A percentile compares a stretch with the other conserved stretches of the same genome.
These are phyloP conservation scores for Trochalopteron elliotii DNA, from an alignment of 2,113 vertebrate species.

Conservation along the genomic window DNA sequence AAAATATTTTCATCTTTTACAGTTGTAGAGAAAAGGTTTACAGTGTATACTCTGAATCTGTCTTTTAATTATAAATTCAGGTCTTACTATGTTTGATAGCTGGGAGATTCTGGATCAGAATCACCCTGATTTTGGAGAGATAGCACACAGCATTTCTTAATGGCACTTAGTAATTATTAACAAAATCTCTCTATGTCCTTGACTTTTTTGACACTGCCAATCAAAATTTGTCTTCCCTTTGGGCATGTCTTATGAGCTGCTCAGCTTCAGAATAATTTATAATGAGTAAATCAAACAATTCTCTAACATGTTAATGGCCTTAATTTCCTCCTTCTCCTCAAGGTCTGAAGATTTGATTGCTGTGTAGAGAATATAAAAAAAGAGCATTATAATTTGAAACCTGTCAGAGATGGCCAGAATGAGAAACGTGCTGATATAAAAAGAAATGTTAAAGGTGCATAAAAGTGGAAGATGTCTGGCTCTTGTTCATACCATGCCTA, in stretches of 20 bases:
- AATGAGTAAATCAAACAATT: conserved; percentile 75
- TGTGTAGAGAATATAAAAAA: conserved; percentile 68
- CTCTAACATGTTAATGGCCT: conserved; percentile 72
- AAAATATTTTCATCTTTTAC: not conserved
- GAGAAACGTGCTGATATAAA: conserved; percentile 59
- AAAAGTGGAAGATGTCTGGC: conserved; percentile 20
- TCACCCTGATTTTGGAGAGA: not conserved
- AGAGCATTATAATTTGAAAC: conserved; percentile 66
- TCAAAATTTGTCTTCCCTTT: conserved; percentile 63
- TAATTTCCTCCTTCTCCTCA: conserved; percentile 75
- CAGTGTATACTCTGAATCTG: not conserved
- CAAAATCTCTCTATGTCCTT: conserved; percentile 47
- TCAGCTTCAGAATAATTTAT: conserved; percentile 67
- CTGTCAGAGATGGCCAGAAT: conserved; percentile 52
- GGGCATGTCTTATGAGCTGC: conserved; percentile 62
- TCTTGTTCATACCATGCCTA: not conserved
- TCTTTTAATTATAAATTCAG: not conserved
- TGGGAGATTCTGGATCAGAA: not conserved
- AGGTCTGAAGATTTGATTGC: conserved; percentile 75
- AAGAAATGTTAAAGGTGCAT: not conserved
- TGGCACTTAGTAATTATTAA: conserved; percentile 41
- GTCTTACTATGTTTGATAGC: not conserved
- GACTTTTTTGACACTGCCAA: conserved; percentile 62
- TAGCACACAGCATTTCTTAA: not conserved
- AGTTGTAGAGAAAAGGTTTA: not conserved